Base-by-base conservation (phyloP, 2,113 vertebrate genomes). In the Elaphurus davidianus region DNA sequence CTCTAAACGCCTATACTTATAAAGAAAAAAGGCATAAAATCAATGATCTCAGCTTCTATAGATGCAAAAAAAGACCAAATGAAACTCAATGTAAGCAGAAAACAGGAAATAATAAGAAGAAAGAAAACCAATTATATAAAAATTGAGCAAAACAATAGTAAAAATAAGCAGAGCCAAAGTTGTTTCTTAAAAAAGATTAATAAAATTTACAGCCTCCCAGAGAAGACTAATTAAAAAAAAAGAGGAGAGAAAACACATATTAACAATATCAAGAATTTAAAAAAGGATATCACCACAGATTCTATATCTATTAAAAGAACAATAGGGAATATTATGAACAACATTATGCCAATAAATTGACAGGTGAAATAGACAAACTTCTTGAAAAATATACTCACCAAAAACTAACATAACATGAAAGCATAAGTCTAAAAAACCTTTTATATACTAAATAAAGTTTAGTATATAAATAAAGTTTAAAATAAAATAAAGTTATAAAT, bases 131-230 rank as follows among this genome's bases (percentile, higher is more conserved):
- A 52, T 64, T 21, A 47, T n/a, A 59, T 33, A 27, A 79, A 98
- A 89, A 87, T 27, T 16, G 15, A 50, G 33, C 54, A 40, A 82
- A 96, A 96, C 15, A 62, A 81, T 19, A 55, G 43, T 45, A 71
- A 95, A 85, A 97, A 87, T 71, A 40, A 64, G 33, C 52, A 60
- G 30, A 88, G 23, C 81, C 45, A 33, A 71, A 90, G 21, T 15
- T 85, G 8, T 50, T 85, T 96, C 92, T 85, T 64, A 67, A 54
- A 84, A 94, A 94, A 86, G 59, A 54, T 45, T 45, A 94, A 88
- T 74, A 60, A 67, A 91, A 87, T 14, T 19, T 8, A 13, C 21
- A 76, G 47, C 5, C 40, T 79, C 45, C 23, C 23, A 59, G 60
- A 74, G 47, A 94, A 59, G 60, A 79, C 21, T 36, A 54, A 47